Evolutionary conservation across 2,888 invertebrate species (phyloP), one percentile per base, ranked within the genome.

Genomic region (Microctonus hyperodae): DNA sequence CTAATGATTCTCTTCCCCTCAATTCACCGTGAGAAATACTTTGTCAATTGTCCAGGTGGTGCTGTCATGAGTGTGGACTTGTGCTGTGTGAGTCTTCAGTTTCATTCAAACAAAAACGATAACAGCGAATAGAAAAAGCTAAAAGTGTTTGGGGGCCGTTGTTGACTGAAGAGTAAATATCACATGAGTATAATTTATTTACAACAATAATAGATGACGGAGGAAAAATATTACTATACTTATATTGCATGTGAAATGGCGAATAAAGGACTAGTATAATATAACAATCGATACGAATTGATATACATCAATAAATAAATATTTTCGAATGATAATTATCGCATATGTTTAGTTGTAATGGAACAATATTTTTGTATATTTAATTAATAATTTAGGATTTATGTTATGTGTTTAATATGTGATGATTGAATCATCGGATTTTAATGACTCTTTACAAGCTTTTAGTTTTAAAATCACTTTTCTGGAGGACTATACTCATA

Each of bases 171-270:
- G 40, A 70, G 72, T 71, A 72, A 75, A 76, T 72, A 75, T 75
- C 75, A 75, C 75, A 75, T 71, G 75, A 76, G 65, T 68, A 67
- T 74, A 75, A 76, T 74, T 76, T 75, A 75, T 76, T 75, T 76
- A 76, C 70, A 67, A 68, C 53, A 6, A n/a, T 31, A 35, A 9
- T 7, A 53, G 53, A 53, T 28, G 13, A 53, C 53, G 13, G 37
- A n/a, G 37, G 13, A 37, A 37, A 37, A 37, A n/a, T 37, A 37
- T 37, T n/a, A 13, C n/a, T 37, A 37, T 31, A 28, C 28, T 31
- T 23, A 31, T 53, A 25, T 53, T 13, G 28, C 28, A 13, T 31
- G 31, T 31, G 11, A 53, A 11, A 11, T 51, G 25, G 31, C 6
- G 53, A 28, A 31, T 9, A 23, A 53, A 31, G 31, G n/a, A 28